Percentiles rank a stretch among this genome's conserved stretches.
phyloP scores from a whole-genome alignment of 1,140 invertebrate genomes.

The Drosophila virilis region DNA sequence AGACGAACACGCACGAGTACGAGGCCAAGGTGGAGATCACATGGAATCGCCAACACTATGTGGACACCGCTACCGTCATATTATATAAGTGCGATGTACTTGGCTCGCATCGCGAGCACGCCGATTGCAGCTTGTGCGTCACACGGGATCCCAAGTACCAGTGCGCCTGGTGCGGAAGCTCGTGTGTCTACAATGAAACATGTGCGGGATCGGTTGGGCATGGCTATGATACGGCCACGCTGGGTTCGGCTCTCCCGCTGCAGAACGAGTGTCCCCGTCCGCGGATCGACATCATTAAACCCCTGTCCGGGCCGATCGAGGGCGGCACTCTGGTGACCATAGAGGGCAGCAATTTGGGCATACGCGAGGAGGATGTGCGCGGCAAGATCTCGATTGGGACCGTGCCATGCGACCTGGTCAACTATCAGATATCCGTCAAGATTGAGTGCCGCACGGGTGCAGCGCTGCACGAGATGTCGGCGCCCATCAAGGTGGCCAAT shows the following conservation, averaged over 20 bases:
- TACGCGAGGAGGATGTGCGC: conserved; percentile 94
- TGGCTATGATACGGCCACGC: neutral
- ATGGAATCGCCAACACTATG: conserved; percentile 96
- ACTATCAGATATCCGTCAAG: conserved; percentile 96
- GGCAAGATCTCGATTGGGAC: conserved; percentile 96
- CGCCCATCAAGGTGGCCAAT: conserved; percentile 94
- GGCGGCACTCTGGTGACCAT: conserved; percentile 98
- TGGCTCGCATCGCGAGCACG: conserved; percentile 95
- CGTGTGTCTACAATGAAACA: conserved; percentile 93
- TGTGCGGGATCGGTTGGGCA: conserved; percentile 85
- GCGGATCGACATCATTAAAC: conserved; percentile 97
- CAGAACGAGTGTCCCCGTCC: conserved; percentile 95
- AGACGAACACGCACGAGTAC: conserved; percentile 93
- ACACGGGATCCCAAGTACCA: conserved; percentile 94
- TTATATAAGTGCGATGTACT: conserved; percentile 97
- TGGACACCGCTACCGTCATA: conserved; percentile 94
- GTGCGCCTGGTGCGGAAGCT: conserved; percentile 96
- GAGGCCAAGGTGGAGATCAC: conserved; percentile 94
- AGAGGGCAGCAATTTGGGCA: conserved; percentile 97
- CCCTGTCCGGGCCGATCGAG: conserved; percentile 96
- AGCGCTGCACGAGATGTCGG: conserved; percentile 90
- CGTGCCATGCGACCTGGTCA: conserved; percentile 93
- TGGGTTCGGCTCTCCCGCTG: conserved; percentile 60
- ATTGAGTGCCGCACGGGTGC: conserved; percentile 94
- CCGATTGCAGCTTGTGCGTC: conserved; percentile 97